A percentile compares a stretch with the other conserved stretches of the same genome.
Conservation (phyloP, 2,797 vertebrate genomes). For the Poecile montanus region DNA sequence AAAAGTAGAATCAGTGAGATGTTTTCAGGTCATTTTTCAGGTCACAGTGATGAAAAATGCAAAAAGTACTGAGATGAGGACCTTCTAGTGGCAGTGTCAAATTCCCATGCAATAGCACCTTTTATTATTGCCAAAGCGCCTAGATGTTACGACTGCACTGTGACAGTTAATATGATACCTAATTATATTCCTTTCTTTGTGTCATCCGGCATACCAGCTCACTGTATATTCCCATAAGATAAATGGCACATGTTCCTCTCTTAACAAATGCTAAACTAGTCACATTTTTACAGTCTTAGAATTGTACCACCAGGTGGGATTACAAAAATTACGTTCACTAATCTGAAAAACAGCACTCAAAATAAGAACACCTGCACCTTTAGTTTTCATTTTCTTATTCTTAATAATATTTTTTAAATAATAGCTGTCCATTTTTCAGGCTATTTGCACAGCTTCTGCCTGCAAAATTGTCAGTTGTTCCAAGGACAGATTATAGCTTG, state of each 20-base stretch:
- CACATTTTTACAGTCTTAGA: neutral
- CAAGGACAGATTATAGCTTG: slow-evolving; percentile 43
- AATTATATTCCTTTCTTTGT: neutral
- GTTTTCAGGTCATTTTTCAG: neutral
- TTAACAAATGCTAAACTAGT: neutral
- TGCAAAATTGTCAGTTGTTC: slow-evolving; percentile 16
- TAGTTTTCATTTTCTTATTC: neutral
- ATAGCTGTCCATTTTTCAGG: slow-evolving; percentile 5
- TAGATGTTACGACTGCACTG: neutral
- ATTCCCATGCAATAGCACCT: neutral
- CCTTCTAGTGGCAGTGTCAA: neutral
- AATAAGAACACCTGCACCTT: neutral
- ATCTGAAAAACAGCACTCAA: neutral
- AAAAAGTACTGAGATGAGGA: neutral
- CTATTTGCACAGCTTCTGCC: slow-evolving; percentile 27
- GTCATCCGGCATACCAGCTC: neutral
- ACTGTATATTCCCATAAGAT: neutral
- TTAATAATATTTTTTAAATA: slow-evolving; percentile 26
- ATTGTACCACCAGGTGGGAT: neutral
- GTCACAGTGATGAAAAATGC: neutral
- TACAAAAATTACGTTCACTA: neutral
- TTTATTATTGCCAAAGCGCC: neutral
- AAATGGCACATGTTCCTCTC: neutral
- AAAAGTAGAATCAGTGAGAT: neutral
- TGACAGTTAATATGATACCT: neutral